Evolutionary conservation across 2,797 vertebrate species (phyloP), one percentile per base, ranked within the genome.

Genomic region (Oophaga sylvatica): DNA sequence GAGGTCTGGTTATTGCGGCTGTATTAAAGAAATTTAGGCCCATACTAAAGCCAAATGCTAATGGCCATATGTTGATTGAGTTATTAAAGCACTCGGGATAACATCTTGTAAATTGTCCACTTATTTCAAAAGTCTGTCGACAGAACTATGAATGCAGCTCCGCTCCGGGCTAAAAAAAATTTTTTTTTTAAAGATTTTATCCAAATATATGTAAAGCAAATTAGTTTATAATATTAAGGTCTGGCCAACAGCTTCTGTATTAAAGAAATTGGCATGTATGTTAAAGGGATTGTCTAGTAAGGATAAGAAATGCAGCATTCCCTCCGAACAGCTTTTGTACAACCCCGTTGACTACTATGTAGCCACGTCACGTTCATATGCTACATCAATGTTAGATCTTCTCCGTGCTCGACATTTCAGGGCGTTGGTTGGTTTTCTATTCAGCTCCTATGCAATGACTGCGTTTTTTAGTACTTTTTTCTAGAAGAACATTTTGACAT

Each of bases 401-500:
- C 20, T 53, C 13, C 26, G 11, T 71, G 16, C 19, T 9, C 68
- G 20, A 56, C 48, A 15, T 56, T 48, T 77, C 7, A 26, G 48
- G 75, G 26, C 12, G 11, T 45, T 0, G 4, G 22, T 75, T 53
- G 13, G 13, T 75, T 77, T 77, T 77, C n/a, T 77, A 77, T 77
- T 26, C 48, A 16, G 9, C 17, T n/a, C 73, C 5, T 16, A 10
- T 26, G 22, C 79, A 45, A 5, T 63, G 62, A 65, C 10, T 48
- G 20, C 35, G n/a, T 81, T 26, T 41, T 81, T 45, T 65, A 48
- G 45, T 16, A 26, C 80, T 26, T 81, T 81, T 53, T 81, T 65
- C 11, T n/a, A 63, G 17, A 35, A 35, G 20, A 60, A 60, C 62
- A 17, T 20, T 62, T 63, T 48, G 17, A 35, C n/a, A 62, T 62